These are phyloP conservation scores for Oceanodroma leucorhoa DNA, from an alignment of 2,797 vertebrate species.

Conservation along the genomic window DNA sequence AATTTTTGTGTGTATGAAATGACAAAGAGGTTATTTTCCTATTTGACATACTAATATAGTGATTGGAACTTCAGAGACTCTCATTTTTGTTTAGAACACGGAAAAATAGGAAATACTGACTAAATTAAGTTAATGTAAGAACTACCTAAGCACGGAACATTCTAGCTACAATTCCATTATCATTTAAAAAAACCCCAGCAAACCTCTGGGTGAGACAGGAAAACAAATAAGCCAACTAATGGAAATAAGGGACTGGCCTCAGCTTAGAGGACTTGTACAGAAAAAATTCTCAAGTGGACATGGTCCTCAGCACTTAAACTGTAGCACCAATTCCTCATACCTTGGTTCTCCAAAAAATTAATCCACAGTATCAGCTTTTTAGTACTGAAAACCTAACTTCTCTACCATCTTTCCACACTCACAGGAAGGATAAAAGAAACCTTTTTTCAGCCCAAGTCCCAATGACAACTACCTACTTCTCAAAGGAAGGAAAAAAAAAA, in stretches of 20 bases:
- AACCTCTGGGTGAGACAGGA: neutral
- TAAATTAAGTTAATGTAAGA: neutral
- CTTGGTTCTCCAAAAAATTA: neutral
- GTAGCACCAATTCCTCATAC: neutral
- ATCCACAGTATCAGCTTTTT: neutral
- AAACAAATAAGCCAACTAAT: neutral
- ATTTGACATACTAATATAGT: neutral
- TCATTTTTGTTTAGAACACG: neutral
- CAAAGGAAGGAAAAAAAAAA: neutral
- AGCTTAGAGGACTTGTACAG: neutral
- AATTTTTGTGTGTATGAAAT: neutral
- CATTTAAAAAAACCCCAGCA: neutral
- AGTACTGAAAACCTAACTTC: neutral
- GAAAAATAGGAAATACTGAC: neutral
- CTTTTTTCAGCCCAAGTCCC: neutral
- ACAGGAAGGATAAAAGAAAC: neutral
- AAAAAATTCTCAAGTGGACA: neutral
- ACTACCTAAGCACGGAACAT: neutral
- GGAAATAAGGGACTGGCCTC: neutral
- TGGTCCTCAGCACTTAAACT: neutral
- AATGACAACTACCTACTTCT: neutral
- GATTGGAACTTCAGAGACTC: neutral
- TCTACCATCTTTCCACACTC: neutral
- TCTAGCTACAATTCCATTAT: neutral
- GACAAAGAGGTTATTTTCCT: neutral